Percentiles rank a stretch among this genome's conserved stretches.
Evolutionary conservation across 2,888 invertebrate genomes (phyloP).

Genomic region (Pterobdella sp.): DNA sequence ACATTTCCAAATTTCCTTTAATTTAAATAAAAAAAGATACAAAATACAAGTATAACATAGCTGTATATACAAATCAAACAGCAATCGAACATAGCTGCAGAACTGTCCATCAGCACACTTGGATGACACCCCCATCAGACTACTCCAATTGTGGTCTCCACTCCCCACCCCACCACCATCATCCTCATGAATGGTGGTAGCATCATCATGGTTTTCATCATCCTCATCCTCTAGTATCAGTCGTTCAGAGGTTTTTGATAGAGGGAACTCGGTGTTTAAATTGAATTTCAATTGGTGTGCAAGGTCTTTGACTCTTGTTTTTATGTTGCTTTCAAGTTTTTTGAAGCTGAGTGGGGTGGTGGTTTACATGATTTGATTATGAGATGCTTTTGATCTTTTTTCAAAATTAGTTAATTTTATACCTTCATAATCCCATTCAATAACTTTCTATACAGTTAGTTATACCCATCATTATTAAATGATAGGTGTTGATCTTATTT

Average conservation of each 20-base stretch:
- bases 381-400: no score
- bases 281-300: conserved; percentile 5
- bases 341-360: conserved; percentile 14
- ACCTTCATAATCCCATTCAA: not conserved
- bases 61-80: no score
- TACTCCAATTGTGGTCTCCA: not conserved
- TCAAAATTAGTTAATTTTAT: no score
- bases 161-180: not conserved
- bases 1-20: no score
- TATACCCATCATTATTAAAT: no score
- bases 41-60: no score
- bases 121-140: no score
- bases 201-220: conserved; percentile 12
- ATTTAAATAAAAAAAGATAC: no score
- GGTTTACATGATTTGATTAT: not conserved
- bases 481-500: no score
- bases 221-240: conserved; percentile 3
- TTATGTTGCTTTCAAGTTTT: not conserved
- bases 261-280: conserved; percentile 8
- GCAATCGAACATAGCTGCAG: no score
- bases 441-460: no score
- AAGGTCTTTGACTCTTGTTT: not conserved
- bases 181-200: not conserved
- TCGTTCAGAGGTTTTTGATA: not conserved
- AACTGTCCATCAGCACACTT: no score